Base-by-base conservation (phyloP, 2,797 vertebrate genomes). In the Bufotes viridis region DNA sequence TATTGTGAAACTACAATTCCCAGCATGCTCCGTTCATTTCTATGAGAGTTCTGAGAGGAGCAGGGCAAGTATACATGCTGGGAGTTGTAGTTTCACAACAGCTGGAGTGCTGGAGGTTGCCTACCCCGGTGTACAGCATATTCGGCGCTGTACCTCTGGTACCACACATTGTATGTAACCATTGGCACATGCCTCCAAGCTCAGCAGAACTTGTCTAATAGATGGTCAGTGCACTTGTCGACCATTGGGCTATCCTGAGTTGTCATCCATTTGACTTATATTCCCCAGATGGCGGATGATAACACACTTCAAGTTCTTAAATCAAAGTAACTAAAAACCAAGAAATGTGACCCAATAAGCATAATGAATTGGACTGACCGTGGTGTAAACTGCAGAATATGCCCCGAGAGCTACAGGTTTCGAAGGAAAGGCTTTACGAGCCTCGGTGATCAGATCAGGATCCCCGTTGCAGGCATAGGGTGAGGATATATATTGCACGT, bases 361-460 rank as follows among this genome's bases (percentile, higher is more conserved):
- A 34, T 15, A 49, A 49, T 20, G 17, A 34, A 2, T 14, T 2
- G 20, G 34, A 74, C 88, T 61, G 34, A 86, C 88, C 88, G 72
- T 97, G 0, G 97, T 97, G 91, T 97, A 98, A 90, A 97, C 92
- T 75, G 97, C 97, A 0, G 97, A 96, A 57, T 98, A 98, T 87
- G 97, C 96, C 88, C 97, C 97, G 87, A 98, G 96, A 0, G 97
- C 97, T 0, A 97, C 95, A 0, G 98, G 97, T 92, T 98, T 98
- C 91, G 97, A 98, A 58, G 97, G 97, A 90, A 98, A 98, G 81
- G 97, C 97, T 85, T 97, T 96, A 63, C 97, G 96, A 0, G 97
- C 97, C 0, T 96, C 96, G 0, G 91, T 92, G 90, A 98, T 96
- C 84, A 97, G 91, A 91, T 93, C 95, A 0, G 96, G 97, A 93